Evolutionary conservation across 2,797 vertebrate genomes (phyloP).

Genomic region (Cheirogaleus major): DNA sequence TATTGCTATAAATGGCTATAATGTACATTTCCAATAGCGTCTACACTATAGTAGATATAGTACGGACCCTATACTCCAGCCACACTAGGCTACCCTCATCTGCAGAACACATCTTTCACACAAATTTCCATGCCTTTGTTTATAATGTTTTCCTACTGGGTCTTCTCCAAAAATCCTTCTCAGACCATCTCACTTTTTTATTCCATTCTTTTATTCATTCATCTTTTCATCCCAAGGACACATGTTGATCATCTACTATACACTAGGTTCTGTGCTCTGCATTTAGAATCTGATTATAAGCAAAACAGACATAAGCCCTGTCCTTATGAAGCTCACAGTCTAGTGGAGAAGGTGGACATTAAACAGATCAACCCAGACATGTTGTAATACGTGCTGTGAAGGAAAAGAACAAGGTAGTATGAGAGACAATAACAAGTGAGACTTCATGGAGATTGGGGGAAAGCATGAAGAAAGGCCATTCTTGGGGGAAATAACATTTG

Average conservation of each 20-base stretch:
- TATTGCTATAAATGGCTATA: neutral
- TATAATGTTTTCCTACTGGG: neutral
- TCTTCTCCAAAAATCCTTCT: slow-evolving; percentile 8
- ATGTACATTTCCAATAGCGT: neutral
- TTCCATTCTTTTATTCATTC: neutral
- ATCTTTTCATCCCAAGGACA: neutral
- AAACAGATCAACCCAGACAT: neutral
- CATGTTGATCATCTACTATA: neutral
- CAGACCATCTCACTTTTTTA: neutral
- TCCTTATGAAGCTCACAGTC: neutral
- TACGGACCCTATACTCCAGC: neutral
- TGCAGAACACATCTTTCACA: neutral
- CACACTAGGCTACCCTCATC: neutral
- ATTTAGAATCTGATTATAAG: slow-evolving; percentile 19
- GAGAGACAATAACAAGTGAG: neutral
- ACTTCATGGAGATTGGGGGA: neutral
- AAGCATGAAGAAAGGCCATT: neutral
- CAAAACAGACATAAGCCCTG: neutral
- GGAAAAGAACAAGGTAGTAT: neutral
- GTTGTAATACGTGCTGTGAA: neutral
- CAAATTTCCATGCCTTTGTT: neutral
- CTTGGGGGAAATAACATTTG: neutral
- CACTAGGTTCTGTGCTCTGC: neutral
- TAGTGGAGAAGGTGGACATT: neutral
- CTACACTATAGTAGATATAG: neutral